Evolutionary conservation across 2,797 vertebrate species (phyloP).

Genomic region (Cossypha niveicapilla): DNA sequence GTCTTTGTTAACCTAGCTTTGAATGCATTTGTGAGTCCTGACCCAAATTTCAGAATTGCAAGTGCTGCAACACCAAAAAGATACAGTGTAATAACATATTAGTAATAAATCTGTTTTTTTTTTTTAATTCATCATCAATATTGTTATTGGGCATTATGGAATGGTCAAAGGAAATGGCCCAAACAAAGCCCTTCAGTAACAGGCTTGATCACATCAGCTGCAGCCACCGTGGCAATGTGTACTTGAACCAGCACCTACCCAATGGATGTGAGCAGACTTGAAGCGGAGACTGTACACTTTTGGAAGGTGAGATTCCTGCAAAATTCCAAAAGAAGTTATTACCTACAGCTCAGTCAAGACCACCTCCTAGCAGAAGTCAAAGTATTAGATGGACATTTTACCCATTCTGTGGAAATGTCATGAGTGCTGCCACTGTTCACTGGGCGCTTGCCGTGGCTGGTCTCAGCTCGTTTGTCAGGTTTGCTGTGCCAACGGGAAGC

Average conservation of each 20-base stretch:
- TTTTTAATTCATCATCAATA: neutral
- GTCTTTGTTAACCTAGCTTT: neutral
- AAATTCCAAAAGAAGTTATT: constrained; percentile 3
- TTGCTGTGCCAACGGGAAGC: neutral
- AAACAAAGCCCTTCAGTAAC: neutral
- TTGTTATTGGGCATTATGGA: neutral
- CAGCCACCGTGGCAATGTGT: neutral
- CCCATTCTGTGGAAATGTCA: neutral
- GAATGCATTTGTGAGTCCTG: neutral
- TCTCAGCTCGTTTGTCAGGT: neutral
- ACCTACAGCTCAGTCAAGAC: neutral
- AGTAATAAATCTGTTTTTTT: neutral
- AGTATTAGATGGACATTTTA: neutral
- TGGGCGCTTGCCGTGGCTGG: fast-evolving
- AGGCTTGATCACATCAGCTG: neutral
- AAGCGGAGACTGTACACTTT: constrained; percentile 40
- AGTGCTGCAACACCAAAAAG: neutral
- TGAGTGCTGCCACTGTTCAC: neutral
- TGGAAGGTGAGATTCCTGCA: constrained; percentile 23
- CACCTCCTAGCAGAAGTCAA: neutral
- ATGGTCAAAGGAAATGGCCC: neutral
- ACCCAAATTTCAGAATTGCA: neutral
- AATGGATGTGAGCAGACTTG: neutral
- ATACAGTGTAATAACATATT: neutral
- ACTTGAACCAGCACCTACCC: constrained; percentile 30